Evolutionary conservation across 2,797 vertebrate species (phyloP).

Genomic region (Tokudaia tokunoshimensis): DNA sequence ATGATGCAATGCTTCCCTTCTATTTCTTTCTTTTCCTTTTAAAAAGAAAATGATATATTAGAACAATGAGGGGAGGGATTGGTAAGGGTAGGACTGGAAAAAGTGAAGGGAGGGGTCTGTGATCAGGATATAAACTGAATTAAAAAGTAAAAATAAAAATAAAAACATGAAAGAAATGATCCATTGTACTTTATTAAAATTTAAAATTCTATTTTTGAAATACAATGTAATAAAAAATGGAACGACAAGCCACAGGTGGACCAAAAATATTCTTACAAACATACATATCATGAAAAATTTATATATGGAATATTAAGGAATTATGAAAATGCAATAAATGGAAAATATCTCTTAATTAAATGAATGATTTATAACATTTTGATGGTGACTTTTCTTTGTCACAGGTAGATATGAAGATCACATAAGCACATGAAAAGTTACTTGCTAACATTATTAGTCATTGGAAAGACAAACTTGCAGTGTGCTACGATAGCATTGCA

Average conservation of each 20-base stretch:
- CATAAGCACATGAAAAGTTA: not conserved
- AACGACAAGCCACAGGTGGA: not conserved
- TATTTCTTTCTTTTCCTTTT: not conserved
- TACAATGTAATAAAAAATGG: not conserved
- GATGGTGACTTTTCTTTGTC: not conserved
- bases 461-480: not conserved
- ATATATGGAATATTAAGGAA: not conserved
- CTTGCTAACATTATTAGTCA: not conserved
- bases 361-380: not conserved
- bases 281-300: not conserved
- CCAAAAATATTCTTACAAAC: not conserved
- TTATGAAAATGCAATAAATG: not conserved
- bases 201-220: not conserved
- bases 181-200: not conserved
- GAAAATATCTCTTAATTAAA: not conserved
- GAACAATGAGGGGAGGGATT: too few relatives aligned
- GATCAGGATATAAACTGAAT: too few relatives aligned
- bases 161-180: not conserved
- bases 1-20: not conserved
- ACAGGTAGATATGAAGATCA: not conserved
- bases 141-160: too few relatives aligned
- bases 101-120: too few relatives aligned
- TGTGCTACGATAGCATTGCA: accelerated
- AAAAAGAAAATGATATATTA: too few relatives aligned
- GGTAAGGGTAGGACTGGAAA: too few relatives aligned